These are phyloP conservation scores for Erethizon dorsatum DNA, from an alignment of 2,797 vertebrate genomes.

Conservation along the genomic window DNA sequence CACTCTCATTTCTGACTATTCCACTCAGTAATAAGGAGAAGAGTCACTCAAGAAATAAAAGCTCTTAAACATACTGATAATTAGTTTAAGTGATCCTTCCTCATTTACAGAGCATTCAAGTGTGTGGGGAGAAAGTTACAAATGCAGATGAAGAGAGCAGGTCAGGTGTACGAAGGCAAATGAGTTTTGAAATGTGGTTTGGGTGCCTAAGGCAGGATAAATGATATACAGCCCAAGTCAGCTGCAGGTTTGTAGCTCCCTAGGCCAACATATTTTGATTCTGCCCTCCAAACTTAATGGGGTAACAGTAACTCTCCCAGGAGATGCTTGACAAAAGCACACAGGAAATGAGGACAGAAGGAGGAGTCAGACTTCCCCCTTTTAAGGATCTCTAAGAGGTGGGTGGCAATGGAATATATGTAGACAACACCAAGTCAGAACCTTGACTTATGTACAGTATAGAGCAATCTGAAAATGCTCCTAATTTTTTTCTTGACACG, in stretches of 20 bases:
- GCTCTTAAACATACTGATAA: slow-evolving; percentile 36
- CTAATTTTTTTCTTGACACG: not conserved
- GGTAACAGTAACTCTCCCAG: not conserved
- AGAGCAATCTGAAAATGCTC: slow-evolving; percentile 16
- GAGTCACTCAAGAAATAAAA: slow-evolving; percentile 73
- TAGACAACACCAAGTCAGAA: not conserved
- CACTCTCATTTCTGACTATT: slow-evolving; percentile 54
- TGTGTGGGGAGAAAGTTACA: slow-evolving; percentile 3
- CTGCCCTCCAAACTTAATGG: not conserved
- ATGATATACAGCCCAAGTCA: not conserved
- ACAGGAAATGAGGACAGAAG: not conserved
- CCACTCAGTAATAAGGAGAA: slow-evolving; percentile 67
- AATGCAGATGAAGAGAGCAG: slow-evolving; percentile 15
- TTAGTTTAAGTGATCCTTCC: slow-evolving; percentile 54
- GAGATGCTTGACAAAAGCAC: slow-evolving; percentile 34
- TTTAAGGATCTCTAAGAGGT: not conserved
- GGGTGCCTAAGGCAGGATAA: not conserved
- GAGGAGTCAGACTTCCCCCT: not conserved
- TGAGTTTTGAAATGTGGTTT: slow-evolving; percentile 25
- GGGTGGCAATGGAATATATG: not conserved
- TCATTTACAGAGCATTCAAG: slow-evolving; percentile 56
- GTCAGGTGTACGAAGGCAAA: slow-evolving; percentile 36
- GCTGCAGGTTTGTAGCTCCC: not conserved
- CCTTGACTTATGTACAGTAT: not conserved
- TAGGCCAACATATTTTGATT: not conserved